Conservation (phyloP, 1,140 invertebrate genomes). For the Scaptomyza montana region DNA sequence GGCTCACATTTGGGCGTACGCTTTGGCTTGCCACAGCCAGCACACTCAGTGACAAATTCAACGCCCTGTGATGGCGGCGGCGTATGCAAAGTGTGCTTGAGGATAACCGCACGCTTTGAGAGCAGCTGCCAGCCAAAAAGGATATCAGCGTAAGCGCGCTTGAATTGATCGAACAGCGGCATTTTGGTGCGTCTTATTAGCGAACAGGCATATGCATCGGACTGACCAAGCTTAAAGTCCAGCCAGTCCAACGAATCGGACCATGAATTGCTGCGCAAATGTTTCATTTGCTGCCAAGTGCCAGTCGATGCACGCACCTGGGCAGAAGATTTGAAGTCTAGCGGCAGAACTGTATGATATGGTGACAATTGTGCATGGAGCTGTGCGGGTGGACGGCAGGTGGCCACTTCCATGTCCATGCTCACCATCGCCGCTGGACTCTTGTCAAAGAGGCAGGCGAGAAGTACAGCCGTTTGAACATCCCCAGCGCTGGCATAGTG, state of each 20-base stretch:
- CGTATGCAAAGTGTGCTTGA: constrained; percentile 89
- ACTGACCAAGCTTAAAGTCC: constrained; percentile 61
- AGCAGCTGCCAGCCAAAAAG: constrained; percentile 92
- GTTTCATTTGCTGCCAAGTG: constrained; percentile 85
- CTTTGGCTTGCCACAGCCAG: constrained; percentile 86
- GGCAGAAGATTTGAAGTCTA: constrained; percentile 84
- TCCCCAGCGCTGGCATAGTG: constrained; percentile 92
- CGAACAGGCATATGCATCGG: constrained; percentile 62
- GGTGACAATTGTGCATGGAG: constrained; percentile 89
- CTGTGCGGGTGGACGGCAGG: constrained; percentile 68
- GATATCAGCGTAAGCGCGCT: constrained; percentile 94
- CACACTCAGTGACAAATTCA: constrained; percentile 91
- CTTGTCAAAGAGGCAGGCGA: constrained; percentile 93
- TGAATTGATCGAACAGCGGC: constrained; percentile 93
- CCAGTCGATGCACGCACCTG: constrained; percentile 27
- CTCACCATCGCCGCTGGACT: constrained; percentile 49
- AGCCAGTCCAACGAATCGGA: constrained; percentile 91
- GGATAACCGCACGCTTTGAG: constrained; percentile 91
- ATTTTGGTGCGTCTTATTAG: constrained; percentile 84
- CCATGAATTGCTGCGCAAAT: constrained; percentile 94
- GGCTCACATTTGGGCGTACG: constrained; percentile 86
- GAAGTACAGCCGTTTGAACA: constrained; percentile 96
- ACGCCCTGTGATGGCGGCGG: constrained; percentile 88
- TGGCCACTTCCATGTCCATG: constrained; percentile 35
- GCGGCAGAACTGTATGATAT: constrained; percentile 95